Evolutionary conservation across 2,888 invertebrate species (phyloP).

Genomic region (Dichetophora obliterata): DNA sequence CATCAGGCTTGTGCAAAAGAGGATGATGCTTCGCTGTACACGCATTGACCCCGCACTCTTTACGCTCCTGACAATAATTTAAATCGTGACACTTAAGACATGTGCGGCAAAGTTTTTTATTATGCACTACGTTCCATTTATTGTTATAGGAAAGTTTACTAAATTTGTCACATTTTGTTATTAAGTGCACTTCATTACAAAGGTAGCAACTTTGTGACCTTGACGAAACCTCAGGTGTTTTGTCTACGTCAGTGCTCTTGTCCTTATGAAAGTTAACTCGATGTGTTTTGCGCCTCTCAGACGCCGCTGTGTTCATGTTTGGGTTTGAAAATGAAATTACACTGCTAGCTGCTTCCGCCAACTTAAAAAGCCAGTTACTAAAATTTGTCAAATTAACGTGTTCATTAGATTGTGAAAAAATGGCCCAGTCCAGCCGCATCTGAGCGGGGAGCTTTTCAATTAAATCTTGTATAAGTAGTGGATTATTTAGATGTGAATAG

Average conservation of each 20-base stretch:
- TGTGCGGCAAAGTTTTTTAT: conserved; percentile 31
- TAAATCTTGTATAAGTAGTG: neutral
- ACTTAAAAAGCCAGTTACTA: conserved; percentile 35
- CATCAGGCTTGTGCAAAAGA: neutral
- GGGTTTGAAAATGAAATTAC: neutral
- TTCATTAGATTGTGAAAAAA: neutral
- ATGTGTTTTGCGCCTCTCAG: conserved; percentile 13
- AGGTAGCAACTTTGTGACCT: neutral
- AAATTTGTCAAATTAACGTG: conserved; percentile 18
- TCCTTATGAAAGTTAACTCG: conserved; percentile 23
- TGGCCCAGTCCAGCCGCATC: conserved; percentile 36
- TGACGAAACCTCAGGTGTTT: no score
- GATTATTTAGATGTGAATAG: conserved; percentile 21
- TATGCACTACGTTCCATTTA: conserved; percentile 31
- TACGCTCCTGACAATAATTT: conserved; percentile 26
- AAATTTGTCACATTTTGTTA: neutral
- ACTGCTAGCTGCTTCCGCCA: conserved; percentile 33
- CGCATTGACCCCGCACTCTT: neutral
- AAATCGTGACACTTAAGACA: conserved; percentile 30
- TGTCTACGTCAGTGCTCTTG: no score
- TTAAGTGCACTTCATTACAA: neutral
- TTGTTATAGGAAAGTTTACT: neutral
- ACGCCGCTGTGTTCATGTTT: no score
- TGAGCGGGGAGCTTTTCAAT: conserved; percentile 4
- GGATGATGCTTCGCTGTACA: neutral